A percentile compares a stretch with the other conserved stretches of the same genome.
Conservation (phyloP, 2,113 vertebrate species). For the Phoenicopterus ruber region DNA sequence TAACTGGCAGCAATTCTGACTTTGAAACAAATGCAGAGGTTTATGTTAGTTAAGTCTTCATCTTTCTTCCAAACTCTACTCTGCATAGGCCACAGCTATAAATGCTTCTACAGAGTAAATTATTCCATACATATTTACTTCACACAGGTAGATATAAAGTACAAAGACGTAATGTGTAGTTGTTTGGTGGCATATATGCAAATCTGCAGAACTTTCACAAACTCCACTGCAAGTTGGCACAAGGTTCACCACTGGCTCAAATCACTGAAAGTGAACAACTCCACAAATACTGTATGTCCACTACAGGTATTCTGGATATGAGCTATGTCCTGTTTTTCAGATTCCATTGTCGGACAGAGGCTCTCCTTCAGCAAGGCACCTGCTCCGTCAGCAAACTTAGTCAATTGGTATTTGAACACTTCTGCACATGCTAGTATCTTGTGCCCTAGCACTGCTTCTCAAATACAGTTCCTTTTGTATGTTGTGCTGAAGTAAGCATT, state of each 20-base stretch:
- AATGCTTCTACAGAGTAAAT: neutral
- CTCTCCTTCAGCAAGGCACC: neutral
- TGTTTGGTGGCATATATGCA: neutral
- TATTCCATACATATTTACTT: neutral
- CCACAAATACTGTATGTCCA: neutral
- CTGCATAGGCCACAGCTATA: neutral
- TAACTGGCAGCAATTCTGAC: slow-evolving; percentile 9
- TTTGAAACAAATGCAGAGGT: neutral
- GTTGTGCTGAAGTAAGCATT: neutral
- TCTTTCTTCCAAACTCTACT: neutral
- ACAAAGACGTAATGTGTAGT: neutral
- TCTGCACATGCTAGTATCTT: neutral
- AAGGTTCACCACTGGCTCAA: neutral
- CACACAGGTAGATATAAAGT: neutral
- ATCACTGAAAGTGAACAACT: neutral
- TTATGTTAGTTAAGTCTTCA: neutral
- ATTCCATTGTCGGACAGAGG: neutral
- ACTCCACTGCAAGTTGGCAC: neutral
- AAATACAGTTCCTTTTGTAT: neutral
- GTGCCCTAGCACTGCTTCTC: neutral
- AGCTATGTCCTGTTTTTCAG: neutral
- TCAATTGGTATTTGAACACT: neutral
- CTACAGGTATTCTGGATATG: neutral
- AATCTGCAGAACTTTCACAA: neutral
- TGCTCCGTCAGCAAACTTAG: neutral